Percentiles rank a stretch among this genome's conserved stretches.
Evolutionary conservation across 2,797 vertebrate genomes (phyloP).

Genomic region (Gorsachius magnificus): DNA sequence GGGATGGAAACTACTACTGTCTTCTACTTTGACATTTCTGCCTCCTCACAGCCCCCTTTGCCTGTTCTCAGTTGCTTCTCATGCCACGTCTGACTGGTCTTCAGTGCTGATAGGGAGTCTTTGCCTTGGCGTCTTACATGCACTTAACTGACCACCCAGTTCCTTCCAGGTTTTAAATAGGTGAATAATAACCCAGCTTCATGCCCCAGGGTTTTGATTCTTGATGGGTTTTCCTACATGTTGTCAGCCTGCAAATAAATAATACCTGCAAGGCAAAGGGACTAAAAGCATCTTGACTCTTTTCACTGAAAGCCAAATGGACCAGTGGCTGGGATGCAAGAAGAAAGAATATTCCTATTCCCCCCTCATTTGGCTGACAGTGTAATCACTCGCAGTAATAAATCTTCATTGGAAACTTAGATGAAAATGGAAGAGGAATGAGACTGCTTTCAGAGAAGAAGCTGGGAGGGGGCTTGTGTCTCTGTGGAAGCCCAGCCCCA

Average conservation of each 20-base stretch:
- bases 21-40: background rate
- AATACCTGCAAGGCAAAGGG: conserved; percentile 13
- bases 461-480: background rate
- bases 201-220: background rate
- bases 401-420: conserved; percentile 47
- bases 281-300: background rate
- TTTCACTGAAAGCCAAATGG: background rate
- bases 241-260: conserved; percentile 41
- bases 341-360: conserved; percentile 45
- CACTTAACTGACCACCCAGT: background rate
- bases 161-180: conserved; percentile 17
- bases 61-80: background rate
- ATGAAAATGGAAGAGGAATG: background rate
- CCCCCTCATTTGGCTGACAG: conserved; percentile 14
- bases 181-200: conserved; percentile 23
- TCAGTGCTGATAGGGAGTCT: background rate
- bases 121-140: background rate
- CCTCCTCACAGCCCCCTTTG: background rate
- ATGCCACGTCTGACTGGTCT: background rate
- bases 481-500: background rate
- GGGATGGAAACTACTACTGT: background rate
- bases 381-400: conserved; percentile 19
- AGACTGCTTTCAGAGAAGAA: conserved; percentile 1
- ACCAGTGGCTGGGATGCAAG: background rate
- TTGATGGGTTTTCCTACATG: conserved; percentile 27